Base-by-base conservation (phyloP, 2,888 invertebrate species). In the Hemistola chrysoprasaria region DNA sequence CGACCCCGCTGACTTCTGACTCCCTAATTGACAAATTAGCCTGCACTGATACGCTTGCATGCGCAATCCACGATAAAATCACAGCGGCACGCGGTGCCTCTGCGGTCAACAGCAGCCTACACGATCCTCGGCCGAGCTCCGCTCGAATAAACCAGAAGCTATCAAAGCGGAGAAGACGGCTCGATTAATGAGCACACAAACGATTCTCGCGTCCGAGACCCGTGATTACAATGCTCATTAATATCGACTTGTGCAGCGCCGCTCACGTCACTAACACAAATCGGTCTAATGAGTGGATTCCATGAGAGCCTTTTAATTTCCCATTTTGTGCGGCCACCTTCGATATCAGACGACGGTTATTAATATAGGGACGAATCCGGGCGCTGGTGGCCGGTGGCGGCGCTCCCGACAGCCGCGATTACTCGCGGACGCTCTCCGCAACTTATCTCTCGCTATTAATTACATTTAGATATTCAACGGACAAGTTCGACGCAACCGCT, bases 401-500 rank as follows among this genome's bases (percentile, higher is more conserved):
- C 71, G 78, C 74, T 72, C 78, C 73, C 77, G 74, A 78, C 80
- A 65, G 65, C 75, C 64, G 58, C 80, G 80, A 82, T 82, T 79
- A 79, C 72, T 59, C 66, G 66, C 77, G 56, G 71, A 59, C 72
- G 71, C 74, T 72, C 81, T 71, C 70, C 62, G 63, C 71, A 59
- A 79, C 79, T 84, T 87, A 88, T 88, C 87, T 77, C 65, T 59
- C 63, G 72, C 85, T 87, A 88, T 88, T 88, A 86, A 88, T 88
- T 88, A 87, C 77, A 69, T 68, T 64, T 68, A 77, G 86, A 84
- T 86, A 86, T 80, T 78, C 78, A 71, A 70, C 62, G 74, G 87
- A 84, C 85, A 82, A 84, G 83, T 85, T 85, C 85, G 87, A 87
- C 86, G 85, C 88, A 80, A 88, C 84, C 78, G 82, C 88, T 87